Evolutionary conservation across 2,797 vertebrate genomes (phyloP).

Genomic region (Ctenosaura bakeri): DNA sequence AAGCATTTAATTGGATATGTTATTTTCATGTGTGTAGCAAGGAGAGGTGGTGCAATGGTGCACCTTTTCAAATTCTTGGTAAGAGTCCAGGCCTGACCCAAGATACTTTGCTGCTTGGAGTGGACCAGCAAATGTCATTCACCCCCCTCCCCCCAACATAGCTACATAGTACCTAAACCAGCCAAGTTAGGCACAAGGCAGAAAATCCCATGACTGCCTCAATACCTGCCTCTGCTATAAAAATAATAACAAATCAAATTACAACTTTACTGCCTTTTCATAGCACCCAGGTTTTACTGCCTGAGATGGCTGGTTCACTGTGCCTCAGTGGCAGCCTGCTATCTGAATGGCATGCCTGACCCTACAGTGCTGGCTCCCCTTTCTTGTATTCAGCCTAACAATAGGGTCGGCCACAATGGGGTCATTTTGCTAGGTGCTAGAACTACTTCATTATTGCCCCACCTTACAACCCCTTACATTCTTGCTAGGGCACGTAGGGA

Average conservation of each 20-base stretch:
- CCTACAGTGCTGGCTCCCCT: too few relatives aligned
- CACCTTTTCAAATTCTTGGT: not conserved
- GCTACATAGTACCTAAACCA: not conserved
- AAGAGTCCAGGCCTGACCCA: not conserved
- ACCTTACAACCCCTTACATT: not conserved
- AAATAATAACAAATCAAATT: not conserved
- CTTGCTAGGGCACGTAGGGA: not conserved
- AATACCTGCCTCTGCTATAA: not conserved
- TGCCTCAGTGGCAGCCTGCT: too few relatives aligned
- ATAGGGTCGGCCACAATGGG: not conserved
- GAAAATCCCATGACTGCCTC: not conserved
- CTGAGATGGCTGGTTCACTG: not conserved
- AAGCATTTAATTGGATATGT: constrained; percentile 13
- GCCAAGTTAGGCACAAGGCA: not conserved
- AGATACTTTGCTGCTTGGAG: not conserved
- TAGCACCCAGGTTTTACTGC: not conserved
- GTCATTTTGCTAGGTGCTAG: not conserved
- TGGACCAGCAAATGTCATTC: too few relatives aligned
- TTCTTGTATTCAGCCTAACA: not conserved
- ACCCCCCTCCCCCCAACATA: not conserved
- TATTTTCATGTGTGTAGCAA: constrained; percentile 27
- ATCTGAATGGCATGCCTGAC: too few relatives aligned
- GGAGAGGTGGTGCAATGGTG: not conserved
- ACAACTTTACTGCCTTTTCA: not conserved
- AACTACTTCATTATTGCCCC: not conserved